Evolutionary conservation across 1,140 invertebrate species (phyloP).

Genomic region (Achroia grisella): DNA sequence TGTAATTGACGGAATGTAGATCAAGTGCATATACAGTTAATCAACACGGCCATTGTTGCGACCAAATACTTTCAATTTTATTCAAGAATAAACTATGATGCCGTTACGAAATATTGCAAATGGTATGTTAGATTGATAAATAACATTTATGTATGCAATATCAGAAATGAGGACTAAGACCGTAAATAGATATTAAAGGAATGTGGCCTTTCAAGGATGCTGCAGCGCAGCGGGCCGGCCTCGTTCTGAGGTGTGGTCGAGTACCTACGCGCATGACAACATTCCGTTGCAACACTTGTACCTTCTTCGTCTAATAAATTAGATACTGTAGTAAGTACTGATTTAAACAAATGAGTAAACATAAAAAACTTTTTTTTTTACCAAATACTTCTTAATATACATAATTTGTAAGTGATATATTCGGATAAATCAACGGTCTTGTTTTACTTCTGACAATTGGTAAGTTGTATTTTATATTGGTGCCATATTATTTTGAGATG

Average conservation of each 20-base stretch:
- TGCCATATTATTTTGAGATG: too few species aligned
- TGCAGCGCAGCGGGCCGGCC: slow-evolving; percentile 24
- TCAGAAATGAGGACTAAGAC: slow-evolving; percentile 48
- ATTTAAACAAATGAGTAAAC: too few species aligned
- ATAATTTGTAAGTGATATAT: too few species aligned
- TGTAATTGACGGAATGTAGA: too few species aligned
- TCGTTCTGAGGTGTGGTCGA: slow-evolving; percentile 54
- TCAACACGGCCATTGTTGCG: slow-evolving; percentile 16
- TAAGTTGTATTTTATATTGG: too few species aligned
- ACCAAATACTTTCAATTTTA: slow-evolving; percentile 13
- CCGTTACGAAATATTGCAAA: slow-evolving; percentile 10
- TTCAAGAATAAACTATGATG: slow-evolving; percentile 2
- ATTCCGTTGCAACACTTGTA: slow-evolving; percentile 52
- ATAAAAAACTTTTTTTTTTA: too few species aligned
- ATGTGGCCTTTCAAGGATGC: slow-evolving; percentile 71
- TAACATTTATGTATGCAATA: slow-evolving; percentile 41
- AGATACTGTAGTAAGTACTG: not conserved
- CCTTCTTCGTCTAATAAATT: slow-evolving; percentile 25
- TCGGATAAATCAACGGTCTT: too few species aligned
- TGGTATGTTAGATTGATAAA: slow-evolving; percentile 12
- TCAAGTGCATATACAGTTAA: slow-evolving; percentile 7
- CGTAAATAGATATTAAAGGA: slow-evolving; percentile 45
- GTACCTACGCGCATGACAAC: slow-evolving; percentile 25
- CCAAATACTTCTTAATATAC: too few species aligned
- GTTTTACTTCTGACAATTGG: too few species aligned